Conservation (phyloP, 2,113 vertebrate genomes). For the Chaenocephalus aceratus region DNA sequence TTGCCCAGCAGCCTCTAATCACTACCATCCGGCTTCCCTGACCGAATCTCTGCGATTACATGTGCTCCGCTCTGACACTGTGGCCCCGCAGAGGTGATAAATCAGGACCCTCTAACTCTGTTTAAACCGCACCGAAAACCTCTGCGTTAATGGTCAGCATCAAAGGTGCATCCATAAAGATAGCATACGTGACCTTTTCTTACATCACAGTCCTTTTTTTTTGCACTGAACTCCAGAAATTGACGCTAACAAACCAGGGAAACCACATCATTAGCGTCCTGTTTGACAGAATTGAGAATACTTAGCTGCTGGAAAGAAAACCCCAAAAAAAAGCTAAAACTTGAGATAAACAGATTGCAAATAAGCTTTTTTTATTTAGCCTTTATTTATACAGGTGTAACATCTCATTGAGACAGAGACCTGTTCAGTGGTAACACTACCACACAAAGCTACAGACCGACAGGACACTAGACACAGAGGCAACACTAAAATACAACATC, state of each 20-base stretch:
- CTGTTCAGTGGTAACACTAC: too few relatives aligned
- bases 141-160: conserved; percentile 2
- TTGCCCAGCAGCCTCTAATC: conserved; percentile 65
- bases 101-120: conserved; percentile 18
- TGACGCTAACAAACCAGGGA: background rate
- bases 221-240: background rate
- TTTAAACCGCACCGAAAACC: background rate
- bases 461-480: too few relatives aligned
- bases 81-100: conserved; percentile 44
- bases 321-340: background rate
- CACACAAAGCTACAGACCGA: too few relatives aligned
- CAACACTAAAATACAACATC: too few relatives aligned
- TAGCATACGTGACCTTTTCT: background rate
- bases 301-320: background rate
- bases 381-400: too few relatives aligned
- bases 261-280: background rate
- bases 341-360: background rate
- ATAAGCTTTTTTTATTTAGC: too few relatives aligned
- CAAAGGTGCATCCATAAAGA: background rate
- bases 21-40: conserved; percentile 49
- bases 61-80: conserved; percentile 41
- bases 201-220: background rate
- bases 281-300: background rate
- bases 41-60: conserved; percentile 51
- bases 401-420: too few relatives aligned